Conservation (phyloP, 2,113 vertebrate species). For the Maccullochella peelii region DNA sequence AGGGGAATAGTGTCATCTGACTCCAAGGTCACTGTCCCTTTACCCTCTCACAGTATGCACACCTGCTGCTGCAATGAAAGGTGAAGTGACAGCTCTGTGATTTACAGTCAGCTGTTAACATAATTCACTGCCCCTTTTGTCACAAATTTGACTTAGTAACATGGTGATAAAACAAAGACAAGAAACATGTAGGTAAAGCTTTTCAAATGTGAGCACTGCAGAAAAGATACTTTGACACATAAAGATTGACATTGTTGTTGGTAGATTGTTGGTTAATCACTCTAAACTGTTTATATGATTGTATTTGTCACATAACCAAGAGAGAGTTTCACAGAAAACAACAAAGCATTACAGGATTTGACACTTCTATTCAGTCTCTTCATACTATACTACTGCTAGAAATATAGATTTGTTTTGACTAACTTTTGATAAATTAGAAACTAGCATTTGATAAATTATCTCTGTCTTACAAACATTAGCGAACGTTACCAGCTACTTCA, state of each 20-base stretch:
- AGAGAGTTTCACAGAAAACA: not conserved
- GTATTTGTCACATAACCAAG: not conserved
- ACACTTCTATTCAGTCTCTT: not conserved
- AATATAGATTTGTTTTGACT: not conserved
- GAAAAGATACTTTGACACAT: not conserved
- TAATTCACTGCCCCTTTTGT: conserved; percentile 27
- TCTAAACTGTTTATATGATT: no score
- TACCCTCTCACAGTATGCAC: conserved; percentile 30
- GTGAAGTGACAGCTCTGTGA: conserved; percentile 59
- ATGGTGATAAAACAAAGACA: not conserved
- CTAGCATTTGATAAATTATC: not conserved
- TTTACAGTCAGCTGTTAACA: conserved; percentile 34
- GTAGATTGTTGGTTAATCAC: not conserved
- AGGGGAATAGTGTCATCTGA: conserved; percentile 50
- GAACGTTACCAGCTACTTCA: not conserved
- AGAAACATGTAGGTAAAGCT: not conserved
- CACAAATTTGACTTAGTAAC: conserved; percentile 22
- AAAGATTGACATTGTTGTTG: not conserved
- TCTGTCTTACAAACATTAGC: not conserved
- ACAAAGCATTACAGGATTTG: no score
- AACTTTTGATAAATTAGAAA: no score
- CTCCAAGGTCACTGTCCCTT: conserved; percentile 52
- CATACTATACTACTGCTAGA: not conserved
- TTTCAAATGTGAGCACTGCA: not conserved
- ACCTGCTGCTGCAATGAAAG: conserved; percentile 39